Conservation (phyloP, 2,888 invertebrate genomes). For the Cerastis rubricosa region DNA sequence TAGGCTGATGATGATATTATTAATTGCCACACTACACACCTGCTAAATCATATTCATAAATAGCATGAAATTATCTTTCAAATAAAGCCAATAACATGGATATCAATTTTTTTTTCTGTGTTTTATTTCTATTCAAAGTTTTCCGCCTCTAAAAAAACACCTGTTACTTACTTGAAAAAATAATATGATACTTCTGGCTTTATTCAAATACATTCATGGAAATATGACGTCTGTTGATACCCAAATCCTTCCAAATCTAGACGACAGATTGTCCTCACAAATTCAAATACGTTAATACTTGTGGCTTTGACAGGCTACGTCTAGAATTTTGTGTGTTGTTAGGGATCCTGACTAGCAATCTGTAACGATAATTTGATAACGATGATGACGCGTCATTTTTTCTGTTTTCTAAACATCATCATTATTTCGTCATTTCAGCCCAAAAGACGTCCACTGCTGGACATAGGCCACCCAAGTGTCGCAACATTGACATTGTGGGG, state of each 20-base stretch:
- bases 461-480: too few relatives aligned
- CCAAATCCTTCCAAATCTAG: constrained; percentile 11
- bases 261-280: constrained; percentile 27
- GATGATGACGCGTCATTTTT: neutral
- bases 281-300: constrained; percentile 25
- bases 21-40: neutral
- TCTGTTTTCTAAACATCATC: neutral
- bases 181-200: neutral
- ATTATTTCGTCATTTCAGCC: too few relatives aligned
- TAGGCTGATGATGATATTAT: too few relatives aligned
- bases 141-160: neutral
- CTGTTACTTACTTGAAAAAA: neutral
- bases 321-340: constrained; percentile 13
- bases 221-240: constrained; percentile 11
- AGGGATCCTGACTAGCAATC: neutral
- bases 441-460: too few relatives aligned
- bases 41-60: neutral
- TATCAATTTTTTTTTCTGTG: too few relatives aligned
- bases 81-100: neutral
- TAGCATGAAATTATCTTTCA: neutral
- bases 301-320: constrained; percentile 22
- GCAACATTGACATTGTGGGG: too few relatives aligned
- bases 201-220: neutral
- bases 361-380: too few relatives aligned
- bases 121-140: too few relatives aligned